Evolutionary conservation across 1,140 invertebrate genomes (phyloP), one percentile per base, ranked within the genome.

Genomic region (Leptinotarsa lineolata): DNA sequence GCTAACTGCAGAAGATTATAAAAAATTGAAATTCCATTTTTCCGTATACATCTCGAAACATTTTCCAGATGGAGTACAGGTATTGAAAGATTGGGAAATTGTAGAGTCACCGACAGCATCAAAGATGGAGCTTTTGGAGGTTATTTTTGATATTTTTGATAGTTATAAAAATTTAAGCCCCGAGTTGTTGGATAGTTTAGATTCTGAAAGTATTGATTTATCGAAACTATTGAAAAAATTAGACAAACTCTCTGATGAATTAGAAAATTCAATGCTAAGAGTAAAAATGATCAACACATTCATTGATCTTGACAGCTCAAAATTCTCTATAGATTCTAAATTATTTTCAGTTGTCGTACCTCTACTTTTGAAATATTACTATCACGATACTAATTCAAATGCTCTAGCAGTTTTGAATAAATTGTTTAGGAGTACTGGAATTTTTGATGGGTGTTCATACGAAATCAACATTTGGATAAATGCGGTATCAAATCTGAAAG

Each of bases 381-480:
- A 86, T 68, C 85, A 83, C 72, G 85, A 85, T 3, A 85, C 85
- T 75, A 83, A 78, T 78, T 85, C 75, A 83, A 84, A 73, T 75
- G 87, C 83, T 76, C 82, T 44, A 78, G 85, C 81, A 74, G 85
- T 80, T 79, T 79, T 91, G 24, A 83, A 84, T 67, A 83, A 83
- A 13, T 86, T 92, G 58, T 86, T 93, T 39, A 87, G 85, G 75
- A 88, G 86, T 48, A 89, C 88, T 2, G 85, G 86, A 61, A 84
- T 92, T 70, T 93, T 92, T 83, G 87, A 91, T 79, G 86, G 85
- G 30, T 88, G 86, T 77, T 83, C 84, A 61, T 85, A 89, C 71
- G 91, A 93, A 82, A 87, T 92, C 45, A 86, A 91, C 80, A 85
- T 92, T 70, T 89, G 92, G 87, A 82, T 92, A 15, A 88, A 92